Percentiles rank a stretch among this genome's conserved stretches.
Conservation (phyloP, 2,888 invertebrate species). For the Spilarctia lutea region DNA sequence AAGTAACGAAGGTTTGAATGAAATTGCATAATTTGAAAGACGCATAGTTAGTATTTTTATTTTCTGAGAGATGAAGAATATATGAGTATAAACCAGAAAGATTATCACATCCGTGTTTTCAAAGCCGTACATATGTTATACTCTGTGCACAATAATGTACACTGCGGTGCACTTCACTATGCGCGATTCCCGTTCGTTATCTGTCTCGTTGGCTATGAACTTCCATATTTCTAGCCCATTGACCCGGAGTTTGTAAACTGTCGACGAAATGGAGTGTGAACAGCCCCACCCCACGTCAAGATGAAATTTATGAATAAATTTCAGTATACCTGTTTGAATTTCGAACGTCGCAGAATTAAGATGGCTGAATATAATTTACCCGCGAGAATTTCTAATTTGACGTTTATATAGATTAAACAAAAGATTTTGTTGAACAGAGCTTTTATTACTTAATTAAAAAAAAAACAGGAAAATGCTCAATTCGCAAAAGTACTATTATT, state of each 20-base stretch:
- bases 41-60: no score
- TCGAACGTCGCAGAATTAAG: slow-evolving; percentile 8
- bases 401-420: background rate
- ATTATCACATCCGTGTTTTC: background rate
- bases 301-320: slow-evolving; percentile 45
- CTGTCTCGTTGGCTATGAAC: slow-evolving; percentile 43
- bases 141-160: background rate
- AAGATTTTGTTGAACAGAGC: background rate
- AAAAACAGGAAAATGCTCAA: no score
- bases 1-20: no score
- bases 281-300: slow-evolving; percentile 37
- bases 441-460: background rate
- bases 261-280: slow-evolving; percentile 62
- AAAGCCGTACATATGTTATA: background rate
- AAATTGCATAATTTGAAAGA: no score
- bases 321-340: slow-evolving; percentile 25
- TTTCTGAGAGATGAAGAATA: no score
- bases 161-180: slow-evolving; percentile 33
- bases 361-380: slow-evolving; percentile 5
- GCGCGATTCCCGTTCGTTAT: slow-evolving; percentile 27
- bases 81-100: background rate
- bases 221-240: slow-evolving; percentile 61
- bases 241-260: slow-evolving; percentile 53
- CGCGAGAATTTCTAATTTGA: slow-evolving; percentile 1
- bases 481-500: no score